phyloP scores from a whole-genome alignment of 2,797 vertebrate genomes.

The Xerus rutilus region DNA sequence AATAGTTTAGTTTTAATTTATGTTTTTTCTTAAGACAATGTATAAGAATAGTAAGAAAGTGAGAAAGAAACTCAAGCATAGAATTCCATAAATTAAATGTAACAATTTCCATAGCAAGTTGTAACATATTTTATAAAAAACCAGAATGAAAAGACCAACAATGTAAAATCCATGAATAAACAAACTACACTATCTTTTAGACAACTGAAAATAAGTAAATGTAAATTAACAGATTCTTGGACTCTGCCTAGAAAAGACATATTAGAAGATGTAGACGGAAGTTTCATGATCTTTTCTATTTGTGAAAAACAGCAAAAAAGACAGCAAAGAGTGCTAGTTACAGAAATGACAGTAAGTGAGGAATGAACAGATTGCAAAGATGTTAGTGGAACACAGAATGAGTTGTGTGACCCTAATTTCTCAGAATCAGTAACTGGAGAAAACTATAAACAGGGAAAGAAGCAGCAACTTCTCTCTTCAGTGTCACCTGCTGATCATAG shows the following conservation, averaged over 20 bases:
- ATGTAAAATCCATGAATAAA: not conserved
- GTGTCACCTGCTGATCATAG: not conserved
- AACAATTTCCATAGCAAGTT: not conserved
- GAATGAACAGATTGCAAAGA: not conserved
- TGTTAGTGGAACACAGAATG: not conserved
- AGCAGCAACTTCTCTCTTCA: not conserved
- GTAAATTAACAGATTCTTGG: not conserved
- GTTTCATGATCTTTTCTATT: not conserved
- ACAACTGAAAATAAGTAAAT: not conserved
- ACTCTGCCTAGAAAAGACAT: not conserved
- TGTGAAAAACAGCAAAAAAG: not conserved
- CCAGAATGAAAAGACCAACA: not conserved
- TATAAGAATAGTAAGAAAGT: not conserved
- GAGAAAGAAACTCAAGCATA: not conserved
- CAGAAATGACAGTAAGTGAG: not conserved
- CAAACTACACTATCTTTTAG: not conserved
- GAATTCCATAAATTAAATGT: not conserved
- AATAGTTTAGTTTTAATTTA: not conserved
- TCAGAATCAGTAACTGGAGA: not conserved
- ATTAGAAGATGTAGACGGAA: not conserved
- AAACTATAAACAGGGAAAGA: not conserved
- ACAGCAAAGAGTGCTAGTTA: not conserved
- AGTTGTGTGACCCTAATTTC: not conserved
- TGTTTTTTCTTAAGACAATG: not conserved
- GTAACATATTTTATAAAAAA: slow-evolving; percentile 19